Conservation (phyloP, 1,140 invertebrate species). For the Oryctes rhinoceros region DNA sequence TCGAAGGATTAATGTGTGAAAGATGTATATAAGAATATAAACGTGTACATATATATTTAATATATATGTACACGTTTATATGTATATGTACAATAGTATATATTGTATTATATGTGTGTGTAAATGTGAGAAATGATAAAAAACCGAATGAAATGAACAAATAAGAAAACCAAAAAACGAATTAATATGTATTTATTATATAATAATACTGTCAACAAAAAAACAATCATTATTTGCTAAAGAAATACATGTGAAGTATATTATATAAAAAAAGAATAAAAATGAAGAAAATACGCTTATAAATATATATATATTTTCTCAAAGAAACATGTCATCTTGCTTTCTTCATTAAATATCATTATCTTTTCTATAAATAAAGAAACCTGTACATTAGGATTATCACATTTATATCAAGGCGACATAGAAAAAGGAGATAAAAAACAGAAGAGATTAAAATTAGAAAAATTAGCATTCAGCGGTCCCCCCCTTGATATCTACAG, state of each 20-base stretch:
- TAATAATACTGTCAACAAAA: constrained; percentile 41
- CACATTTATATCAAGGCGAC: not conserved
- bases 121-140: no score
- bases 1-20: not conserved
- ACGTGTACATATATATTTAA: no score
- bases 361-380: not conserved
- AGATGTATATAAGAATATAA: no score
- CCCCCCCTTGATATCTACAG: no score
- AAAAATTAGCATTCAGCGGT: no score
- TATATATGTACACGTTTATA: not conserved
- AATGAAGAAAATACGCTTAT: not conserved
- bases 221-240: constrained; percentile 10
- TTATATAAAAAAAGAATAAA: not conserved
- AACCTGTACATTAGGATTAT: not conserved
- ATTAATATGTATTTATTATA: constrained; percentile 29
- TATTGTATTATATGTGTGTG: no score
- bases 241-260: constrained; percentile 17
- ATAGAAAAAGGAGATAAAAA: no score
- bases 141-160: constrained; percentile 17
- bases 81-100: no score
- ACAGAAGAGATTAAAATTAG: no score
- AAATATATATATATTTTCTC: not conserved
- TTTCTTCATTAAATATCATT: not conserved
- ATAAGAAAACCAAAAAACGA: constrained; percentile 37
- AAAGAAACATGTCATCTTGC: not conserved